These are phyloP conservation scores for Formica selysi DNA, from an alignment of 1,140 invertebrate species.

Conservation along the genomic window DNA sequence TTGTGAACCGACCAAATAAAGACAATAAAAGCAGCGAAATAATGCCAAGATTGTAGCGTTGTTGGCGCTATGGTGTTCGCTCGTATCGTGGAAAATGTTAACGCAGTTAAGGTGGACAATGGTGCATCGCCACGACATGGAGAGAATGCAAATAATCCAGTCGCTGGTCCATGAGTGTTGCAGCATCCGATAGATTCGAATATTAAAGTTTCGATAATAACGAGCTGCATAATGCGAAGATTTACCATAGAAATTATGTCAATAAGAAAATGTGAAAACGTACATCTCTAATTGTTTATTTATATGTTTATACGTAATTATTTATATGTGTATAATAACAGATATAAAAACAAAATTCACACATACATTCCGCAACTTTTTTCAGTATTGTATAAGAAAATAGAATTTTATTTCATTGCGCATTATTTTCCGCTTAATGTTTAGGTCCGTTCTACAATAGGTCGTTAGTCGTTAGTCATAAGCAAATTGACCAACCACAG, in stretches of 20 bases:
- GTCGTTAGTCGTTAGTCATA: too few species aligned
- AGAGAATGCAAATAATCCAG: conserved; percentile 25
- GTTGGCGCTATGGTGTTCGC: background rate
- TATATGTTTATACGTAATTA: too few species aligned
- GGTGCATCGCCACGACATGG: background rate
- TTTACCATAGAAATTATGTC: background rate
- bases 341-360: background rate
- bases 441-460: background rate
- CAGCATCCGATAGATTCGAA: background rate
- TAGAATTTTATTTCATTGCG: background rate
- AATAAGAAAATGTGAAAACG: background rate
- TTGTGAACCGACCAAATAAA: background rate
- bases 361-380: background rate
- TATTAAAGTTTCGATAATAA: conserved; percentile 30
- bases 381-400: background rate
- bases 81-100: background rate
- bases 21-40: conserved; percentile 28
- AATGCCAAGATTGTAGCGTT: conserved; percentile 9
- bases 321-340: background rate
- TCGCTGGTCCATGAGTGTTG: background rate
- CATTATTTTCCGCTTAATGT: background rate
- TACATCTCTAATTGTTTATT: too few species aligned
- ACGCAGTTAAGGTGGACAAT: conserved; percentile 28
- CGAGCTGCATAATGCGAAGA: background rate
- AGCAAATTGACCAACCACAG: too few species aligned